These are phyloP conservation scores for Hycleus phaleratus DNA, from an alignment of 1,140 invertebrate genomes.

Conservation along the genomic window DNA sequence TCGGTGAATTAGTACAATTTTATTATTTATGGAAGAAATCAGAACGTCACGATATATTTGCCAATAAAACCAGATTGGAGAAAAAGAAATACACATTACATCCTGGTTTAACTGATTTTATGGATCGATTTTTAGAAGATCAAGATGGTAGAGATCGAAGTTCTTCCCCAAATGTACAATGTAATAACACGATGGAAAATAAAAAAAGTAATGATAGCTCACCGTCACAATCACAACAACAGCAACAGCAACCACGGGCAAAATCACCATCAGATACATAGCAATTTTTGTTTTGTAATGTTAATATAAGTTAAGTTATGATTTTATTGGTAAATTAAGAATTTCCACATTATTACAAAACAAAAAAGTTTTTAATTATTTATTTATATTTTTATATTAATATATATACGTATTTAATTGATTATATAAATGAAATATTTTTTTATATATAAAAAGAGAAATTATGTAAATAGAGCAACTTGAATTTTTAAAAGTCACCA, in stretches of 20 bases:
- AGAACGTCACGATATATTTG: conserved; percentile 89
- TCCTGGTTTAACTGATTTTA: conserved; percentile 78
- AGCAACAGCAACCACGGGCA: not conserved
- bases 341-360: too few species aligned
- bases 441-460: conserved; percentile 7
- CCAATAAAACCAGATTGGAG: conserved; percentile 72
- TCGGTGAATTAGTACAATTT: conserved; percentile 94
- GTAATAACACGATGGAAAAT: conserved; percentile 11
- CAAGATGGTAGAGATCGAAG: conserved; percentile 53
- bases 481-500: too few species aligned
- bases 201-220: conserved; percentile 10
- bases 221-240: not conserved
- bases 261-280: conserved; percentile 8
- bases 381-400: conserved; percentile 15
- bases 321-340: too few species aligned
- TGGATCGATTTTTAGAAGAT: conserved; percentile 79
- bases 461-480: conserved; percentile 3
- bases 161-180: conserved; percentile 41
- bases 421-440: conserved; percentile 1
- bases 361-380: not conserved
- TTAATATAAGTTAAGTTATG: too few species aligned
- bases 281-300: not conserved
- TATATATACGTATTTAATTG: not conserved
- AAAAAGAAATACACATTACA: conserved; percentile 83
- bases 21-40: conserved; percentile 99